Evolutionary conservation across 2,113 vertebrate genomes (phyloP), one percentile per base, ranked within the genome.

Genomic region (Ifrita kowaldi): DNA sequence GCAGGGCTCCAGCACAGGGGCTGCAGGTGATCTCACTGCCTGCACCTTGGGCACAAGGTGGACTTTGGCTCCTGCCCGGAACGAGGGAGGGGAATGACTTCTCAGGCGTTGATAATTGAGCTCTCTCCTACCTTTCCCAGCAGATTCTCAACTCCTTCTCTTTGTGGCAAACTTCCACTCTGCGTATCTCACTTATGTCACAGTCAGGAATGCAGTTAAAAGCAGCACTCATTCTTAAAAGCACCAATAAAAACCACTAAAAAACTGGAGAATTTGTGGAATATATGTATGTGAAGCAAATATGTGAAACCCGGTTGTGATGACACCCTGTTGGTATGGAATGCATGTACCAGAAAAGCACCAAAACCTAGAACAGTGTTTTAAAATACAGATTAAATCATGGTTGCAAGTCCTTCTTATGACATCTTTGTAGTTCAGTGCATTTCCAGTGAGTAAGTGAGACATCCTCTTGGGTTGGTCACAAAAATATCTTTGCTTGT

Each of bases 171-270:
- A 71, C 6, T 59, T 75, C 44, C 27, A 8, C n/a, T 60, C 75
- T 55, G 7, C 2, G 0, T 33, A 21, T 49, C 15, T 55, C 30
- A 9, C 23, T 67, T n/a, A 12, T 1, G 8, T 44, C 41, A 28
- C 22, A 18, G 33, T 35, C 47, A 67, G 41, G 46, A 92, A 49
- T 3, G 4, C 10, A 18, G 35, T 33, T 42, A n/a, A 74, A 77
- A 84, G 46, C 44, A 87, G 52, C 7, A 10, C 13, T 93, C 8
- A 0, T 62, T 70, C 23, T n/a, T 55, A 49, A 89, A 84, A 57
- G 33, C 52, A 37, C 24, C 60, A n/a, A 24, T 30, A 56, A 77
- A 74, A 55, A 55, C 5, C 15, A 52, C 33, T 33, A 10, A 46
- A 39, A 39, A 68, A 17, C 27, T 6, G 22, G 39, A 77, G 18